phyloP scores from a whole-genome alignment of 2,888 invertebrate species.

The Octonoba sinensis region DNA sequence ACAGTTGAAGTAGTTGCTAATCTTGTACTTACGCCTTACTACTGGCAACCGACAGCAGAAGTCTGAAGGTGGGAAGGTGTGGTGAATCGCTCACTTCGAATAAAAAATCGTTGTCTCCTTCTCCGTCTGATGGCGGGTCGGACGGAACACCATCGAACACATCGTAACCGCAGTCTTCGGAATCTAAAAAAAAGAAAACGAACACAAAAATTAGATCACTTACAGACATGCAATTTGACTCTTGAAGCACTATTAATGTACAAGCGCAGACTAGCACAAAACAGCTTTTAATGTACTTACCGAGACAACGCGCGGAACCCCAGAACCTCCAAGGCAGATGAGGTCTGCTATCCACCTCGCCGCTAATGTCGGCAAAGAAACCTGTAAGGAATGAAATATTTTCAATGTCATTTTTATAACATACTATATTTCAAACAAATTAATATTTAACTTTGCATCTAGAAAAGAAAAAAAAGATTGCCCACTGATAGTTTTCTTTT shows the following conservation, averaged over 20 bases:
- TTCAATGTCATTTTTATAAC: neutral
- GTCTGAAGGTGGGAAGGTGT: slow-evolving; percentile 82
- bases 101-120: slow-evolving; percentile 77
- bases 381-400: slow-evolving; percentile 55
- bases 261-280: slow-evolving; percentile 19
- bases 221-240: neutral
- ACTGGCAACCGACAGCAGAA: slow-evolving; percentile 52
- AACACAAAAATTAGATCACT: neutral
- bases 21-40: slow-evolving; percentile 65
- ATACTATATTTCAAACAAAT: neutral
- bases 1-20: too few species aligned
- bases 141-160: slow-evolving; percentile 68
- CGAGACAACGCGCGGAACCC: slow-evolving; percentile 75
- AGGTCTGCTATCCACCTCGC: slow-evolving; percentile 61
- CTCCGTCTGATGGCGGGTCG: slow-evolving; percentile 66
- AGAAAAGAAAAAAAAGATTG: too few species aligned
- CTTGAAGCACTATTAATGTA: neutral
- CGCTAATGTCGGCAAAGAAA: slow-evolving; percentile 66
- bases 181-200: slow-evolving; percentile 60
- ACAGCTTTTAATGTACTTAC: slow-evolving; percentile 71
- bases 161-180: slow-evolving; percentile 68
- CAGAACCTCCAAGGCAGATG: slow-evolving; percentile 77
- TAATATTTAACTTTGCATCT: too few species aligned
- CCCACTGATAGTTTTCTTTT: too few species aligned
- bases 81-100: slow-evolving; percentile 85